A percentile compares a stretch with the other conserved stretches of the same genome.
Evolutionary conservation across 2,888 invertebrate genomes (phyloP).

Genomic region (Hirudinaria manillensis): DNA sequence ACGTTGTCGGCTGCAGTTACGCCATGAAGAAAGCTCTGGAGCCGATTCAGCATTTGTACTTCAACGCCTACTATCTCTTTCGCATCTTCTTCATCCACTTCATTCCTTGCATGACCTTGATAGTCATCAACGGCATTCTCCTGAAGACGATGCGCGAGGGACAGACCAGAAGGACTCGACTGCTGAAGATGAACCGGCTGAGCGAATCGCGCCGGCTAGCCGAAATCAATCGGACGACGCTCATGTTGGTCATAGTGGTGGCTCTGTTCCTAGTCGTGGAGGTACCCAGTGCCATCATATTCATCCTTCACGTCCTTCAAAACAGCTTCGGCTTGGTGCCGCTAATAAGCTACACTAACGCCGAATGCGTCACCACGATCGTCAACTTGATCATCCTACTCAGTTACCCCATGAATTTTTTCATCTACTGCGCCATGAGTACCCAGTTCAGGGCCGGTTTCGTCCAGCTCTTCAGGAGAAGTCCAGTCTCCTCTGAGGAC

Average conservation of each 20-base stretch:
- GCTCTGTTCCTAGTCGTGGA: conserved; percentile 57
- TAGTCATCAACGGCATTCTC: conserved; percentile 78
- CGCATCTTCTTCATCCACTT: conserved; percentile 85
- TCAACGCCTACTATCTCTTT: conserved; percentile 68
- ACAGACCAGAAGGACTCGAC: conserved; percentile 69
- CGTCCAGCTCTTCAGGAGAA: conserved; percentile 59
- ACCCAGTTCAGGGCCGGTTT: conserved; percentile 87
- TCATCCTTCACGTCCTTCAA: conserved; percentile 69
- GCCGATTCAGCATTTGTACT: conserved; percentile 60
- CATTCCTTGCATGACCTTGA: conserved; percentile 79
- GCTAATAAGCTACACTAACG: neutral
- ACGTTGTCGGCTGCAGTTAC: conserved; percentile 11
- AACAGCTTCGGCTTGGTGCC: conserved; percentile 42
- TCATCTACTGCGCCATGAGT: conserved; percentile 92
- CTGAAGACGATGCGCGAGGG: conserved; percentile 79
- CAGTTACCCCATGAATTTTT: conserved; percentile 86
- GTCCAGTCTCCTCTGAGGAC: neutral
- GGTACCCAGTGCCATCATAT: conserved; percentile 54
- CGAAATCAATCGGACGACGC: conserved; percentile 49
- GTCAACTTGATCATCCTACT: conserved; percentile 85
- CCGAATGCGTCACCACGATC: conserved; percentile 54
- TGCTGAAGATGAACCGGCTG: conserved; percentile 68
- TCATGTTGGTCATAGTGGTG: conserved; percentile 44
- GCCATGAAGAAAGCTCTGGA: neutral
- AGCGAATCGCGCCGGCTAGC: conserved; percentile 50